Percentiles rank a stretch among this genome's conserved stretches.
These are phyloP conservation scores for Lophura nycthemera DNA, from an alignment of 2,113 vertebrate genomes.

Conservation along the genomic window DNA sequence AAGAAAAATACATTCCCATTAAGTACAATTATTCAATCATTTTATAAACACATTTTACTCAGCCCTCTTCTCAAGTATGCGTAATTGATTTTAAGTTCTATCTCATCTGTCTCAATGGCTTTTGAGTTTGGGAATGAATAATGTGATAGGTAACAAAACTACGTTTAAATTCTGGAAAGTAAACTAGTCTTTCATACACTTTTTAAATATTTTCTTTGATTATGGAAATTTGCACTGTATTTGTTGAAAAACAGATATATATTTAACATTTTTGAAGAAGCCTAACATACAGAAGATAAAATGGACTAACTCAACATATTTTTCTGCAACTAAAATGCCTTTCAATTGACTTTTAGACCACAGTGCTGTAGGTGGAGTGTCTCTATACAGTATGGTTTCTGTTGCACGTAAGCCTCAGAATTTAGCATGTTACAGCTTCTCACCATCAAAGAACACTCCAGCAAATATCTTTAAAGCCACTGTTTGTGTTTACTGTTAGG, in stretches of 20 bases:
- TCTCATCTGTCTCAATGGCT: neutral
- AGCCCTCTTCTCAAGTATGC: neutral
- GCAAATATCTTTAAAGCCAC: constrained; percentile 69
- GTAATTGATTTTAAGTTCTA: neutral
- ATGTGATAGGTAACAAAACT: neutral
- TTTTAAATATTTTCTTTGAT: neutral
- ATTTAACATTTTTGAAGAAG: constrained; percentile 1
- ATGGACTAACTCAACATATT: constrained; percentile 44
- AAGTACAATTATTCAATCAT: neutral
- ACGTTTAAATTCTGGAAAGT: neutral
- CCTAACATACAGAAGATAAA: constrained; percentile 49
- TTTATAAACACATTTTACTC: constrained; percentile 1
- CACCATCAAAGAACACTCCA: constrained; percentile 61
- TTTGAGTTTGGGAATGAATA: neutral
- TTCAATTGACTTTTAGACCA: constrained; percentile 74
- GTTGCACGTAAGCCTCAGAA: constrained; percentile 73
- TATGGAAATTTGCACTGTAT: neutral
- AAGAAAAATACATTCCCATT: constrained; percentile 20
- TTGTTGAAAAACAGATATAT: neutral
- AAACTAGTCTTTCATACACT: neutral
- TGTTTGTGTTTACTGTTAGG: constrained; percentile 71
- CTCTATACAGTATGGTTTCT: constrained; percentile 73
- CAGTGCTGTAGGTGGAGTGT: constrained; percentile 58
- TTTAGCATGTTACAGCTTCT: constrained; percentile 70
- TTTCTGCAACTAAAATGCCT: constrained; percentile 59